Conservation (phyloP, 2,113 vertebrate species). For the Rallus limicola region DNA sequence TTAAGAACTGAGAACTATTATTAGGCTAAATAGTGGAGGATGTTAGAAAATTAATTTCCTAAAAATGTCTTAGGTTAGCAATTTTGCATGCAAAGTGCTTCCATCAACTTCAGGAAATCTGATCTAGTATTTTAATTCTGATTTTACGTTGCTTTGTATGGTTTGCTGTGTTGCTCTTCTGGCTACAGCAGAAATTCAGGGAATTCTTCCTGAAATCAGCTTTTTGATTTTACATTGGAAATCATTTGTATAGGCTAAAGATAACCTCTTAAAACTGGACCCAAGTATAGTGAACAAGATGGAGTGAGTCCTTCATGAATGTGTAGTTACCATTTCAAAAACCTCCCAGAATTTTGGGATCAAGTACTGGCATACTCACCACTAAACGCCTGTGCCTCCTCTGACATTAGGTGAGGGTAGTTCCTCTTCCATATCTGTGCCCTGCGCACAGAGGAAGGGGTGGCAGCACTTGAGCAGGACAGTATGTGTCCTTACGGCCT, state of each 20-base stretch:
- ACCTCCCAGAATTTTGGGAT: not conserved
- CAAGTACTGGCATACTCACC: not conserved
- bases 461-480: not conserved
- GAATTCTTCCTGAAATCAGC: not conserved
- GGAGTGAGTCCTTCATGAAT: not conserved
- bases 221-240: not conserved
- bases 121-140: not conserved
- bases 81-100: not conserved
- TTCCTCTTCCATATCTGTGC: not conserved
- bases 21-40: not conserved
- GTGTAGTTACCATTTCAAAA: not conserved
- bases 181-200: not conserved
- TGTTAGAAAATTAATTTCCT: not conserved
- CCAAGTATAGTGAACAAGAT: not conserved
- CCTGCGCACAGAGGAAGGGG: not conserved
- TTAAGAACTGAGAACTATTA: constrained; percentile 8
- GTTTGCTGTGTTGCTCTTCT: not conserved
- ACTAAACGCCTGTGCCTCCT: not conserved
- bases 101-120: not conserved
- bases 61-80: not conserved
- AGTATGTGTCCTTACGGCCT: fast-evolving
- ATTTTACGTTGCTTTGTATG: not conserved
- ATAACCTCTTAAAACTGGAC: not conserved
- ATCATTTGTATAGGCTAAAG: not conserved
- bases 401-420: not conserved